Evolutionary conservation across 2,797 vertebrate species (phyloP).

Genomic region (Schizopygopsis pylzovi): DNA sequence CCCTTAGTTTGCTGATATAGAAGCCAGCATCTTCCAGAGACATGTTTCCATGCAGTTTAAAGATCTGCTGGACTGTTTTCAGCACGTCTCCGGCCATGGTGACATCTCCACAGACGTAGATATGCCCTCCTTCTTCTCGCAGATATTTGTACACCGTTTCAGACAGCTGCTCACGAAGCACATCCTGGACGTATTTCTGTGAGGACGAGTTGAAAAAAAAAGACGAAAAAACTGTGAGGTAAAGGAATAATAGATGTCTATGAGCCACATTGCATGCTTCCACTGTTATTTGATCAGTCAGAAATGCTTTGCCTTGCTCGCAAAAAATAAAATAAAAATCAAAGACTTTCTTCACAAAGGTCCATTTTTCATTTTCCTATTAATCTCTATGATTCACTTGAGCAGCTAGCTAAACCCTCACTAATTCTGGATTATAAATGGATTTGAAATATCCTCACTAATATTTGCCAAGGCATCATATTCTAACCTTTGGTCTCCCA

Average conservation of each 20-base stretch:
- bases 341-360: not conserved
- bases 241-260: not conserved
- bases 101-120: constrained; percentile 97
- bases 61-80: constrained; percentile 91
- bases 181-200: constrained; percentile 97
- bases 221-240: not conserved
- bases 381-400: not conserved
- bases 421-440: not conserved
- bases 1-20: constrained; percentile 95
- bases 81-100: constrained; percentile 98
- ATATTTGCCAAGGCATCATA: not conserved
- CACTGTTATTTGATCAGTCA: constrained; percentile 1
- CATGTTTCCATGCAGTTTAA: constrained; percentile 89
- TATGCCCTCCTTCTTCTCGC: constrained; percentile 91
- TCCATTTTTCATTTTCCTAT: not conserved
- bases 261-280: not conserved
- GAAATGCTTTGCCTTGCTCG: not conserved
- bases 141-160: constrained; percentile 87
- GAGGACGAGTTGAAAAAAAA: not conserved
- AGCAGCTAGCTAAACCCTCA: not conserved
- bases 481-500: constrained; percentile 93
- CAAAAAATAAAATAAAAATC: not conserved
- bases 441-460: not conserved
- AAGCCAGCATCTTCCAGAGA: constrained; percentile 89
- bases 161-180: constrained; percentile 92